Percentiles rank a stretch among this genome's conserved stretches.
Evolutionary conservation across 2,888 invertebrate species (phyloP).

Genomic region (Torymus tubicola): DNA sequence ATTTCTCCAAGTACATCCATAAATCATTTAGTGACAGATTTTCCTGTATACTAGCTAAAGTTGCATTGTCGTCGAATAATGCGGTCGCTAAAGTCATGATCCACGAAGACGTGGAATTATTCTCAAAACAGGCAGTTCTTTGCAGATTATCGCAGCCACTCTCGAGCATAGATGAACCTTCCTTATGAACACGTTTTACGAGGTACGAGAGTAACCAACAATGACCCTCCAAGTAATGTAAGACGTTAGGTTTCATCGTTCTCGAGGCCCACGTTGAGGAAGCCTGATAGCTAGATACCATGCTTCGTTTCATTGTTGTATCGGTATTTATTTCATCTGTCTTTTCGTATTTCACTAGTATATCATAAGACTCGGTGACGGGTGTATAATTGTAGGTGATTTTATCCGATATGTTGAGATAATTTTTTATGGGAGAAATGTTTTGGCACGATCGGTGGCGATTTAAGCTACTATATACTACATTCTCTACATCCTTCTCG

Average conservation of each 20-base stretch:
- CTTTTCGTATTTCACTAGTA: slow-evolving; percentile 64
- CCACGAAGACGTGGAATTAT: slow-evolving; percentile 79
- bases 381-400: slow-evolving; percentile 55
- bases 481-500: slow-evolving; percentile 38
- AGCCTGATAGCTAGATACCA: neutral
- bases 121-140: slow-evolving; percentile 80
- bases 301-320: slow-evolving; percentile 39
- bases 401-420: slow-evolving; percentile 54
- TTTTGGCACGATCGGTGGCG: slow-evolving; percentile 37
- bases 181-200: slow-evolving; percentile 81
- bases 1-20: slow-evolving; percentile 78
- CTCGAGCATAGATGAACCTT: slow-evolving; percentile 77
- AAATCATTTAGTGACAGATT: slow-evolving; percentile 78
- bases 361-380: slow-evolving; percentile 61
- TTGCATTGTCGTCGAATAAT: slow-evolving; percentile 80
- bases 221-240: slow-evolving; percentile 81
- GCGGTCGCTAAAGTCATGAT: slow-evolving; percentile 75
- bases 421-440: slow-evolving; percentile 53
- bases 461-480: slow-evolving; percentile 32
- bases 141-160: slow-evolving; percentile 78
- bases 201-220: slow-evolving; percentile 85
- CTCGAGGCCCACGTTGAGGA: slow-evolving; percentile 68
- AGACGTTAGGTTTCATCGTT: slow-evolving; percentile 76
- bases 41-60: slow-evolving; percentile 80
- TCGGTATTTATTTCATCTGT: neutral